A percentile compares a stretch with the other conserved stretches of the same genome.
These are phyloP conservation scores for Brachionus paranguensis DNA, from an alignment of 1,140 invertebrate genomes.

Conservation along the genomic window DNA sequence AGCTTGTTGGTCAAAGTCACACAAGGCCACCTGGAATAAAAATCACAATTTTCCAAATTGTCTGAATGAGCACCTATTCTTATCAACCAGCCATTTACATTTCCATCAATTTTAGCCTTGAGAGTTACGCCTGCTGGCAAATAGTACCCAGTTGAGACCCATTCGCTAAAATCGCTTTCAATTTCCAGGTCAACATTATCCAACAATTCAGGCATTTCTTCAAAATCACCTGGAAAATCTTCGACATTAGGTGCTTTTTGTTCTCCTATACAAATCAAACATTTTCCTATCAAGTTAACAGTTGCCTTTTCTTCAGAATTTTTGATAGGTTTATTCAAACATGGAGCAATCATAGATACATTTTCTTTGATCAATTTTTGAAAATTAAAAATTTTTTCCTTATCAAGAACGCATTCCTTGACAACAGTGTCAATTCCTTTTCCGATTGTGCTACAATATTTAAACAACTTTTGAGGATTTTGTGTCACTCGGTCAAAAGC, in stretches of 20 bases:
- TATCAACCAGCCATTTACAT: neutral
- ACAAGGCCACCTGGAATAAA: neutral
- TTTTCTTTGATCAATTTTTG: neutral
- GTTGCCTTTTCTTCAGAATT: neutral
- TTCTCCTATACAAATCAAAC: neutral
- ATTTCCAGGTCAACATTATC: neutral
- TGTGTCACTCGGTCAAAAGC: neutral
- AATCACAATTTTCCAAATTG: neutral
- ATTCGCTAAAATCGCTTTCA: neutral
- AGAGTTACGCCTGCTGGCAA: neutral
- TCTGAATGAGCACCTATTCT: conserved; percentile 31
- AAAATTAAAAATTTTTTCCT: neutral
- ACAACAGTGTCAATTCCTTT: neutral
- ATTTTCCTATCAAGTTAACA: conserved; percentile 5
- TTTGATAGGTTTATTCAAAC: neutral
- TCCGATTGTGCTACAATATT: neutral
- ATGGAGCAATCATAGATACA: neutral
- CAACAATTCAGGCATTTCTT: neutral
- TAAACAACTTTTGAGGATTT: neutral
- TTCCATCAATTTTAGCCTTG: neutral
- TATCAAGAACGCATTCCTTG: neutral
- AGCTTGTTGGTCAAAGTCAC: neutral
- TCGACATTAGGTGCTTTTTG: conserved; percentile 20
- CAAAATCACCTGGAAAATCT: conserved; percentile 35
- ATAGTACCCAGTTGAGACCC: conserved; percentile 30